These are phyloP conservation scores for Poeciliopsis paucimaculata DNA, from an alignment of 2,797 vertebrate species.

Conservation along the genomic window DNA sequence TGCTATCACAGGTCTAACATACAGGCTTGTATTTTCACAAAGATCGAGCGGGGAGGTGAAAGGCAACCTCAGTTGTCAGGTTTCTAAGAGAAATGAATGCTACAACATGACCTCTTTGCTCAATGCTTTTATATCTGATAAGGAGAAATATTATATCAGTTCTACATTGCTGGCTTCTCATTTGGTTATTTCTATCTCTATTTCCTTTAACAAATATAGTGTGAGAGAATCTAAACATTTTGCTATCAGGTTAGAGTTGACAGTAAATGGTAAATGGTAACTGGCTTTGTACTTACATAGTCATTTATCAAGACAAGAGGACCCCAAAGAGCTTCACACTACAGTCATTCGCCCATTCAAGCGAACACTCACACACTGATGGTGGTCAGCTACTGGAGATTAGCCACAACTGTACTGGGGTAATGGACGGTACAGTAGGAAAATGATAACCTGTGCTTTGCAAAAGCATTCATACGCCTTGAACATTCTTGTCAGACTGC, in stretches of 20 bases:
- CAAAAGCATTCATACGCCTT: background rate
- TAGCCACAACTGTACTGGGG: too few relatives aligned
- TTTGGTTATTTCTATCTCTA: background rate
- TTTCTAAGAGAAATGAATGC: constrained; percentile 44
- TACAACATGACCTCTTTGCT: constrained; percentile 9
- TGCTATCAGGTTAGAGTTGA: background rate
- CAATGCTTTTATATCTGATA: background rate
- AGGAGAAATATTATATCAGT: background rate
- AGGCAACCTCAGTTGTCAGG: constrained; percentile 43
- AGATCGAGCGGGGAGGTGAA: constrained; percentile 58
- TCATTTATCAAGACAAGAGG: too few relatives aligned
- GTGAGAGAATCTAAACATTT: background rate
- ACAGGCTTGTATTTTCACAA: constrained; percentile 63
- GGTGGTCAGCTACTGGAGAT: too few relatives aligned
- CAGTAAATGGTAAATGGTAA: background rate
- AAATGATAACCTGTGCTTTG: background rate
- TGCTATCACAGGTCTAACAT: constrained; percentile 61
- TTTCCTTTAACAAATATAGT: background rate
- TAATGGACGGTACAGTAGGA: background rate
- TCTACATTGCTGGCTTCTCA: background rate
- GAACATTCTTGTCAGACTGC: background rate
- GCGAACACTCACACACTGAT: too few relatives aligned
- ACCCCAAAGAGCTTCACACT: too few relatives aligned
- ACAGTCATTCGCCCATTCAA: too few relatives aligned
- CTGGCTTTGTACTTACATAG: too few relatives aligned